Conservation (phyloP, 2,797 vertebrate genomes). For the Heterohyrax brucei region DNA sequence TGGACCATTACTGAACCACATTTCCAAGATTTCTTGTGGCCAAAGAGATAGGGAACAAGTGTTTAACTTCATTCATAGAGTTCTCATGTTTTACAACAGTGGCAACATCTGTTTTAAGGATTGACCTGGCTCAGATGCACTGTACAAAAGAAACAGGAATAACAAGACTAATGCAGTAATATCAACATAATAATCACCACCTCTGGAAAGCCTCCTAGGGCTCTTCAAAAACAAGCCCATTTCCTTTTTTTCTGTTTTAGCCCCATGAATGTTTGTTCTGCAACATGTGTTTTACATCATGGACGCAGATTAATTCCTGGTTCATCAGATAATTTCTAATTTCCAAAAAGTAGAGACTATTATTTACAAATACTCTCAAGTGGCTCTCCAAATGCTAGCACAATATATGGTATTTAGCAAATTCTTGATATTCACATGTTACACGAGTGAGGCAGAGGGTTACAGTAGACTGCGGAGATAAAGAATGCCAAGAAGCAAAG, state of each 20-base stretch:
- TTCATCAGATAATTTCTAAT: slow-evolving; percentile 52
- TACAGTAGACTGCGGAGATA: background rate
- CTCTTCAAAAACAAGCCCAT: background rate
- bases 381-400: background rate
- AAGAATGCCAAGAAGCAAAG: background rate
- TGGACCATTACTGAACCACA: background rate
- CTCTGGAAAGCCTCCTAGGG: background rate
- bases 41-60: background rate
- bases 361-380: background rate
- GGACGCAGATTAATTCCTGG: background rate
- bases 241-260: slow-evolving; percentile 61
- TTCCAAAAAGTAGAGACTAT: background rate
- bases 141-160: slow-evolving; percentile 9
- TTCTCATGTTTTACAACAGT: slow-evolving; percentile 15
- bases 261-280: background rate
- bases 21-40: background rate
- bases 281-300: slow-evolving; percentile 22
- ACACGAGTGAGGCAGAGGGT: background rate
- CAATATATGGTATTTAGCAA: background rate
- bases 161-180: slow-evolving; percentile 25
- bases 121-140: slow-evolving; percentile 11
- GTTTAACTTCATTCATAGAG: background rate
- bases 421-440: background rate
- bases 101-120: slow-evolving; percentile 38
- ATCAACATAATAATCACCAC: slow-evolving; percentile 33